Evolutionary conservation across 1,140 invertebrate species (phyloP).

Genomic region (Drosophila arizonae): DNA sequence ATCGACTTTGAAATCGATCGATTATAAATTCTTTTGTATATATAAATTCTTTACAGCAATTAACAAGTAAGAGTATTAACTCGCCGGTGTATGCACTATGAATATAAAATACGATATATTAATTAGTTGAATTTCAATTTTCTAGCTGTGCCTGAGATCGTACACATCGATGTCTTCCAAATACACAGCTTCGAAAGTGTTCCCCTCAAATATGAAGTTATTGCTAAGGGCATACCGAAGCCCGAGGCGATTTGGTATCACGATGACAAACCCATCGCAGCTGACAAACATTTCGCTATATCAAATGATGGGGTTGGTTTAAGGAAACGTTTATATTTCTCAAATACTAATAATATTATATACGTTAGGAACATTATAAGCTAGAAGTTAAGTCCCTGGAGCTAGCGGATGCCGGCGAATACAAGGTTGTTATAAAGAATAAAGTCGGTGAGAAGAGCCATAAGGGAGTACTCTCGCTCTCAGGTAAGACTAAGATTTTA

Average conservation of each 20-base stretch:
- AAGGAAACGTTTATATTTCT: not conserved
- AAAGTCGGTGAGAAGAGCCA: conserved; percentile 88
- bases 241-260: conserved; percentile 91
- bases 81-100: too few relatives aligned
- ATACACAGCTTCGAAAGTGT: conserved; percentile 90
- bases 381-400: conserved; percentile 88
- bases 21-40: too few relatives aligned
- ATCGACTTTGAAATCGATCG: too few relatives aligned
- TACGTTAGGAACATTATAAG: conserved; percentile 86
- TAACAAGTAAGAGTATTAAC: too few relatives aligned
- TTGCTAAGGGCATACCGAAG: conserved; percentile 88
- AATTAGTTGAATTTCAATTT: conserved; percentile 28
- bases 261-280: conserved; percentile 87
- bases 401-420: conserved; percentile 89
- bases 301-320: conserved; percentile 85
- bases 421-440: conserved; percentile 90
- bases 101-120: not conserved
- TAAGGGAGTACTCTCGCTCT: conserved; percentile 88
- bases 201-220: conserved; percentile 88
- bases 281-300: conserved; percentile 86
- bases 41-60: too few relatives aligned
- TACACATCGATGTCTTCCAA: conserved; percentile 89
- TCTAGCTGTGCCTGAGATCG: conserved; percentile 89
- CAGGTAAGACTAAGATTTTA: conserved; percentile 83
- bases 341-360: not conserved